Percentiles rank a stretch among this genome's conserved stretches.
phyloP scores from a whole-genome alignment of 92 coral and sea anemone species.

The Porites lobata region DNA sequence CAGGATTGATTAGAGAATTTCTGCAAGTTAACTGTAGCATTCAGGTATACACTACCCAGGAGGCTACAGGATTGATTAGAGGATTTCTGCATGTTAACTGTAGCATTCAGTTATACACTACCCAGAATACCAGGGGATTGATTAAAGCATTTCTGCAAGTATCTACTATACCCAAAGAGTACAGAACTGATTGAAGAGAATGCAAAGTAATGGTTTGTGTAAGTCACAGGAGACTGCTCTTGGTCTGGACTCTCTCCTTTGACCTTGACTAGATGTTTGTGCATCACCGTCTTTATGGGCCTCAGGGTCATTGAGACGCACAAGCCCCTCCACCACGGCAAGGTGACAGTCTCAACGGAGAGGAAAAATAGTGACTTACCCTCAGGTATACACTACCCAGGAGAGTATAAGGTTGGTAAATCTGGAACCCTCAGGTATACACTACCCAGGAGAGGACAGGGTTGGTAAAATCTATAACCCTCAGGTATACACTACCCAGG shows the following conservation, averaged over 20 bases:
- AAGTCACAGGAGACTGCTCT: constrained; percentile 35
- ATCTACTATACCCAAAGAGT: no score
- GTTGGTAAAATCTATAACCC: neutral
- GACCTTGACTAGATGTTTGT: constrained; percentile 8
- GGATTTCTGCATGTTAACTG: no score
- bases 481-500: constrained; percentile 31
- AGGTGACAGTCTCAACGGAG: constrained; percentile 29
- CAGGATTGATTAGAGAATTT: no score
- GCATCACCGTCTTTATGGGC: neutral
- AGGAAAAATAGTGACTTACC: constrained; percentile 17
- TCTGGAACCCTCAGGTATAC: constrained; percentile 7
- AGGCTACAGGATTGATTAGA: no score
- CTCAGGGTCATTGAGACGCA: neutral
- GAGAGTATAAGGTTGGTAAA: neutral
- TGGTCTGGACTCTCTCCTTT: constrained; percentile 53
- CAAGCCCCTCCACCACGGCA: neutral
- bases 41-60: no score
- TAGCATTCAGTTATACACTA: no score
- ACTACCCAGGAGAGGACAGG: constrained; percentile 5
- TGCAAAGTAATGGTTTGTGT: no score
- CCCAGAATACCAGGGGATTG: no score
- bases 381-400: constrained; percentile 30
- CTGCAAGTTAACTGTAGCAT: no score
- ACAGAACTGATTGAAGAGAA: no score
- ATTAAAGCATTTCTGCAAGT: no score